These are phyloP conservation scores for Halictus quadricinctus DNA, from an alignment of 2,888 invertebrate species.

Conservation along the genomic window DNA sequence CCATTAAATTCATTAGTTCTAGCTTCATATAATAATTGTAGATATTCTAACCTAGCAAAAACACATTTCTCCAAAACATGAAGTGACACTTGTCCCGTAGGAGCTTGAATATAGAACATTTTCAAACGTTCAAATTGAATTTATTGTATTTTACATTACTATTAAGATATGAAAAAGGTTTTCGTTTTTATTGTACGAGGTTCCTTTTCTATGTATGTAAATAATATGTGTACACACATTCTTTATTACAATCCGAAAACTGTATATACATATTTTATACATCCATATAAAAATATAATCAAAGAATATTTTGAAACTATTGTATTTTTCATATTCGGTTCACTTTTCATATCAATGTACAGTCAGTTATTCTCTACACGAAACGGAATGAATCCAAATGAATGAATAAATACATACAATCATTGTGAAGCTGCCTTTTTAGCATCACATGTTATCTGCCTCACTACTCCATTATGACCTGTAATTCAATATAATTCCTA, in stretches of 20 bases:
- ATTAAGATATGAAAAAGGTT: neutral
- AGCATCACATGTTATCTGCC: no score
- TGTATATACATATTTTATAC: neutral
- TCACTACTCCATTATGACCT: no score
- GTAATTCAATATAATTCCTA: no score
- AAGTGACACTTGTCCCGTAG: slow-evolving; percentile 84
- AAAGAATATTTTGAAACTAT: neutral
- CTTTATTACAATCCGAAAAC: neutral
- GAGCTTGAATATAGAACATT: slow-evolving; percentile 85
- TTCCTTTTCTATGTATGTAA: neutral
- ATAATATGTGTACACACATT: neutral
- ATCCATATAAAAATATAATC: neutral
- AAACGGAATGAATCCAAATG: no score
- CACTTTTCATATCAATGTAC: neutral
- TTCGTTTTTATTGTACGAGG: neutral
- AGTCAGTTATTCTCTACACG: no score
- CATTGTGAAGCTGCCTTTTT: no score
- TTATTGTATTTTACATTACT: neutral
- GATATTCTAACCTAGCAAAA: slow-evolving; percentile 83
- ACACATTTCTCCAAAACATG: slow-evolving; percentile 84
- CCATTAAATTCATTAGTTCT: slow-evolving; percentile 80
- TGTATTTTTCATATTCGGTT: neutral
- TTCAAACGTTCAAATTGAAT: slow-evolving; percentile 47
- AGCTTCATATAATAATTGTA: slow-evolving; percentile 81
- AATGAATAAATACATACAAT: no score